These are phyloP conservation scores for Drosophila sturtevanti DNA, from an alignment of 1,140 invertebrate genomes.

Conservation along the genomic window DNA sequence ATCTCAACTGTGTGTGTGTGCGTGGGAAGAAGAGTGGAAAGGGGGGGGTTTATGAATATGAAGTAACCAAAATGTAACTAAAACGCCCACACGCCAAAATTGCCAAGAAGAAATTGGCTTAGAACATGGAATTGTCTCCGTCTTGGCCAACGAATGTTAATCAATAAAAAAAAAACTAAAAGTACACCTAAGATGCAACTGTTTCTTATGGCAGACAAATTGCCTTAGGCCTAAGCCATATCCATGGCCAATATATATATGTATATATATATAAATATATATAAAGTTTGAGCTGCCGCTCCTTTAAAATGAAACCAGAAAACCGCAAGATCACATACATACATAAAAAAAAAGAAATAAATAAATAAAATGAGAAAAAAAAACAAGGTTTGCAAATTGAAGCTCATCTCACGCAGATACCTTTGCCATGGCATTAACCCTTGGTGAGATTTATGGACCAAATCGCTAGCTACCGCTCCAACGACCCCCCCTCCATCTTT, in stretches of 20 bases:
- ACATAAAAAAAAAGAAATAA: too few relatives aligned
- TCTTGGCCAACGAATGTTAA: conserved; percentile 44
- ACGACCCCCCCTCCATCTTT: neutral
- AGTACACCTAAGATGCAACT: conserved; percentile 52
- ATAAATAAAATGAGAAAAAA: too few relatives aligned
- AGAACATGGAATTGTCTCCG: conserved; percentile 3
- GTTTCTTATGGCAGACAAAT: conserved; percentile 40
- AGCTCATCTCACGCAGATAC: conserved; percentile 58
- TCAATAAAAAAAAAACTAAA: conserved; percentile 53
- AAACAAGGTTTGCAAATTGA: conserved; percentile 11
- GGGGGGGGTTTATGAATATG: neutral
- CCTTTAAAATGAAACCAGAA: conserved; percentile 2
- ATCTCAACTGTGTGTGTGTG: neutral
- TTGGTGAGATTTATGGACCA: conserved; percentile 74
- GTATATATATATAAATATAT: neutral
- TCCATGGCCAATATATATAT: neutral
- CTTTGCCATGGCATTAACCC: conserved; percentile 53
- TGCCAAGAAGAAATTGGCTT: neutral
- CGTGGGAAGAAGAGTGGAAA: too few relatives aligned
- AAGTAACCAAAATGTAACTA: neutral
- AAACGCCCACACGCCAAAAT: conserved; percentile 7
- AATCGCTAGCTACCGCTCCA: conserved; percentile 37
- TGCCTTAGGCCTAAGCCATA: conserved; percentile 24
- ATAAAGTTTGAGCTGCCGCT: neutral
- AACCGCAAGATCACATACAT: conserved; percentile 28